Conservation (phyloP, 2,888 invertebrate species). For the Machimus rusticus region DNA sequence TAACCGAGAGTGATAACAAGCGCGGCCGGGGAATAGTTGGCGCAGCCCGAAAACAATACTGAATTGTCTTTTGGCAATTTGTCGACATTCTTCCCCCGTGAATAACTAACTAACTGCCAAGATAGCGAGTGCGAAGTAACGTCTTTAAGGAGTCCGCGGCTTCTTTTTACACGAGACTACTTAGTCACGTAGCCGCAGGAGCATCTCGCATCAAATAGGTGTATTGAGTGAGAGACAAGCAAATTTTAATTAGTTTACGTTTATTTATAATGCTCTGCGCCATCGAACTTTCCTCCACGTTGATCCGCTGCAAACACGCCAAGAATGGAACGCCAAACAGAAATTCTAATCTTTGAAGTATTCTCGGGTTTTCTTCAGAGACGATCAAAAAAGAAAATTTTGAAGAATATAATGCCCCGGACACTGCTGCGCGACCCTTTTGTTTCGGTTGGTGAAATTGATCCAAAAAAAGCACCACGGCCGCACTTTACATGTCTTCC, state of each 20-base stretch:
- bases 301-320: background rate
- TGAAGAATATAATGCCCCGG: background rate
- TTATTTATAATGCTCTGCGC: slow-evolving; percentile 36
- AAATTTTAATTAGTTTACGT: slow-evolving; percentile 36
- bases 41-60: slow-evolving; percentile 23
- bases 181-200: background rate
- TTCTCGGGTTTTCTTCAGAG: slow-evolving; percentile 4
- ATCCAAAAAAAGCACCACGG: background rate
- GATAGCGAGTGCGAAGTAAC: background rate
- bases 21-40: background rate
- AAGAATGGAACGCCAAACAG: background rate
- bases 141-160: background rate
- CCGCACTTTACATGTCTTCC: background rate
- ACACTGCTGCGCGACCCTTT: background rate
- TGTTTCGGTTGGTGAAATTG: background rate
- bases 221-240: slow-evolving; percentile 9
- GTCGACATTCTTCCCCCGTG: slow-evolving; percentile 23
- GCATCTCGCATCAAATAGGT: background rate
- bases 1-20: background rate
- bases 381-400: background rate
- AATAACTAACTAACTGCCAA: slow-evolving; percentile 37
- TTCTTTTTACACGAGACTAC: background rate
- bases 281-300: slow-evolving; percentile 5
- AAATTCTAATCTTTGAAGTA: slow-evolving; percentile 5
- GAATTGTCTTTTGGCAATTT: slow-evolving; percentile 38